Percentiles rank a stretch among this genome's conserved stretches.
phyloP scores from a whole-genome alignment of 2,888 invertebrate genomes.

The Amaurobius ferox region DNA sequence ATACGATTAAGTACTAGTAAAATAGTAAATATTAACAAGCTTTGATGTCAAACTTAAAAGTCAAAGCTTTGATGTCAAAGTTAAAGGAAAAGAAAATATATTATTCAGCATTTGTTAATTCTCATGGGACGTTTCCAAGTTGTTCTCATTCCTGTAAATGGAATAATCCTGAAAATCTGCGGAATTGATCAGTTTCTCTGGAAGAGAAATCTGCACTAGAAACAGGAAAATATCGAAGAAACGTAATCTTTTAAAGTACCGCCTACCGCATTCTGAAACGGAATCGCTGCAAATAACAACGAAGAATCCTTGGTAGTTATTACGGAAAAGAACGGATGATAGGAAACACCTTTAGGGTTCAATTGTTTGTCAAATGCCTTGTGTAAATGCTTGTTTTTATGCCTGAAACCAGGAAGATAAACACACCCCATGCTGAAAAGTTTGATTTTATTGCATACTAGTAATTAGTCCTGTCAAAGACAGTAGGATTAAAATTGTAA shows the following conservation, averaged over 20 bases:
- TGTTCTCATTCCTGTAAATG: not conserved
- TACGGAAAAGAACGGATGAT: not conserved
- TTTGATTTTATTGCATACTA: too few species aligned
- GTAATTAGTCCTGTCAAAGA: too few species aligned
- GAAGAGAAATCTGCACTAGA: not conserved
- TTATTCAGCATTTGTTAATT: not conserved
- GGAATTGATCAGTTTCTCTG: not conserved
- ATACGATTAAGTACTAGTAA: too few species aligned
- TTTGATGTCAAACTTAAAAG: too few species aligned
- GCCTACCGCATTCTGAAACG: not conserved
- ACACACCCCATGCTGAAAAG: too few species aligned
- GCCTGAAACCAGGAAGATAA: too few species aligned
- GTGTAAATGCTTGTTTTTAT: too few species aligned
- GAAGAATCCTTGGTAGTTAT: not conserved
- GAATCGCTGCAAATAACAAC: not conserved
- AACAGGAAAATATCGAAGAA: not conserved
- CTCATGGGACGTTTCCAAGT: not conserved
- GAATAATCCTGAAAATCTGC: not conserved
- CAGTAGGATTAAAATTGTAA: too few species aligned
- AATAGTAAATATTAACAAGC: too few species aligned
- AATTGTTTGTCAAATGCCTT: too few species aligned
- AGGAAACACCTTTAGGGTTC: too few species aligned
- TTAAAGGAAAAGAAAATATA: not conserved
- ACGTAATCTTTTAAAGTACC: slow-evolving; percentile 13
- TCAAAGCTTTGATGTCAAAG: too few species aligned